Evolutionary conservation across 1,140 invertebrate genomes (phyloP).

Genomic region (Charaxes varanes): DNA sequence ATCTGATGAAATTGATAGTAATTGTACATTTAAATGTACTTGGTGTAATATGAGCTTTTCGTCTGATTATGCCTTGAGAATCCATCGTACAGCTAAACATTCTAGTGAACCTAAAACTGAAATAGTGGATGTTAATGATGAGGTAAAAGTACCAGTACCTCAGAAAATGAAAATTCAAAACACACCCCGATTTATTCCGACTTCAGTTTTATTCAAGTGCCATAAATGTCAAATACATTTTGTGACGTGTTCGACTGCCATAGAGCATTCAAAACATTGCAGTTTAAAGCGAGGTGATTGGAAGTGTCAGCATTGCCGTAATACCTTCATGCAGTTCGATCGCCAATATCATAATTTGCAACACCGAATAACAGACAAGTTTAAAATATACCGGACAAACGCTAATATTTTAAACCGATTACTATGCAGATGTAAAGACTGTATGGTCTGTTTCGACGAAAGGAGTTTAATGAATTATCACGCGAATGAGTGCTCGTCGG

Average conservation of each 20-base stretch:
- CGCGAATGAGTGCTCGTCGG: constrained; percentile 5
- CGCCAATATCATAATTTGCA: constrained; percentile 15
- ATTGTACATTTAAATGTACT: constrained; percentile 6
- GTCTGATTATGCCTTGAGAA: constrained; percentile 11
- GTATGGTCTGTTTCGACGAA: constrained; percentile 22
- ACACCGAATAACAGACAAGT: constrained; percentile 14
- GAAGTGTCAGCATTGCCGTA: constrained; percentile 21
- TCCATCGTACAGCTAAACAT: constrained; percentile 14
- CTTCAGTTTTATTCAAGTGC: constrained; percentile 22
- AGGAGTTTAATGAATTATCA: constrained; percentile 9
- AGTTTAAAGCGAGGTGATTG: constrained; percentile 14
- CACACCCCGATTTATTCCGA: constrained; percentile 13
- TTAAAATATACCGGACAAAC: constrained; percentile 17
- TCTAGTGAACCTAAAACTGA: not conserved
- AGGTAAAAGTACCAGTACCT: not conserved
- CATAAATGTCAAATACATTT: constrained; percentile 28
- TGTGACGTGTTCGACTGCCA: constrained; percentile 12
- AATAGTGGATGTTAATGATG: no score
- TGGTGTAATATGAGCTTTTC: constrained; percentile 14
- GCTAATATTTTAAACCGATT: constrained; percentile 11
- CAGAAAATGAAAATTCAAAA: not conserved
- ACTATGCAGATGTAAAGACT: constrained; percentile 18
- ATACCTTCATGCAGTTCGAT: constrained; percentile 17
- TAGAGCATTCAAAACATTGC: constrained; percentile 20
- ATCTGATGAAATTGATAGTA: not conserved